Evolutionary conservation across 2,888 invertebrate genomes (phyloP), one percentile per base, ranked within the genome.

Genomic region (Lasioglossum malachurum): DNA sequence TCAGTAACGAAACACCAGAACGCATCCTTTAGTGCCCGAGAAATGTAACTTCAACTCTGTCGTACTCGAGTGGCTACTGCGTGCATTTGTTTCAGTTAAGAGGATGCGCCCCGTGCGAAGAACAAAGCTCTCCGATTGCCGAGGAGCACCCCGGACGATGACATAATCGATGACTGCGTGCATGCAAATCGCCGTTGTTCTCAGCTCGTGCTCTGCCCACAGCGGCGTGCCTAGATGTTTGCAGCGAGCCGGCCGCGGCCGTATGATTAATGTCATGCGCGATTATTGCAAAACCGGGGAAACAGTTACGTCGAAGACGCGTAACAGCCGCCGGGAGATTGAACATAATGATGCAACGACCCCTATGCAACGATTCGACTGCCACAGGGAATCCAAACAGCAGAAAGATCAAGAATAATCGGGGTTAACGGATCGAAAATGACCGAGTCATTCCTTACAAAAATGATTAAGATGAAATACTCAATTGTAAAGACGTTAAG

Each of bases 111-210:
- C 31, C 49, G 23, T 71, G 16, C 71, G 49, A 31, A 31, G 44
- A 71, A 60, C 12, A 44, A 78, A 84, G 84, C 23, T n/a, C 57
- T 67, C 60, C 67, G 64, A 67, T 41, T 60, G 53, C 41, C 41
- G 76, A n/a, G 16, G 19, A 27, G 69, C 78, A 74, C 71, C 64
- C 38, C 41, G 16, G 35, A 44, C 77, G 83, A 78, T 87, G 87
- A 87, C 87, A 83, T 78, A 87, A 87, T 83, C 87, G 83, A 80
- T 80, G 49, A 80, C 27, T 53, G 75, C 53, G 83, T 69, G 49
- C 72, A 80, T 83, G 87, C 60, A 83, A 80, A 87, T 87, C 38
- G 46, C 27, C 69, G 78, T 53, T 46, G 67, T 71, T 82, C 74
- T 49, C 35, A 2, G 64, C 44, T 64, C 53, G n/a, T 75, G 23